Evolutionary conservation across 2,888 invertebrate species (phyloP).

Genomic region (Ferdinandea cuprea): DNA sequence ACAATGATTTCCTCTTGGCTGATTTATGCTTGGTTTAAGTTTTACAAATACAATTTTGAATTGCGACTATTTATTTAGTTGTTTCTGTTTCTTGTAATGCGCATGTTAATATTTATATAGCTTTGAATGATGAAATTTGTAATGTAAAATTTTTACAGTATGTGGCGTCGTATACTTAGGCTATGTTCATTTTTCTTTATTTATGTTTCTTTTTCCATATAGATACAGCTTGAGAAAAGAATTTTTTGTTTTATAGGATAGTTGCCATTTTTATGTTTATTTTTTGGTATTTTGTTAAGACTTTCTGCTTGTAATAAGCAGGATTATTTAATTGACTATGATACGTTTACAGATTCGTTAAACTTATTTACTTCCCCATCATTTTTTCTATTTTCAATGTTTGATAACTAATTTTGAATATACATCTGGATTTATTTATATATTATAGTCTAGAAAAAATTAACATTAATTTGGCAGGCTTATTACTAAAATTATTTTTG

Average conservation of each 20-base stretch:
- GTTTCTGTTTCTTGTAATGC: conserved; percentile 25
- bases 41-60: conserved; percentile 7
- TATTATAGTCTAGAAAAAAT: conserved; percentile 20
- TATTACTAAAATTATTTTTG: conserved; percentile 47
- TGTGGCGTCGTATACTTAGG: conserved; percentile 59
- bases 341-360: conserved; percentile 22
- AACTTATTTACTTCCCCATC: conserved; percentile 1
- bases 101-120: conserved; percentile 14
- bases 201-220: not conserved
- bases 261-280: conserved; percentile 5
- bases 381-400: not conserved
- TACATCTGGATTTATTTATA: conserved; percentile 15
- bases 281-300: conserved; percentile 3
- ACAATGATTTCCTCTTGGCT: conserved; percentile 27
- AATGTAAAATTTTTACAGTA: conserved; percentile 40
- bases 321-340: conserved; percentile 66
- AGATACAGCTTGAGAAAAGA: conserved; percentile 8
- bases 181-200: conserved; percentile 30
- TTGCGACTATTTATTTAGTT: conserved; percentile 14
- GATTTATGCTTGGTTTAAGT: conserved; percentile 11
- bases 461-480: conserved; percentile 68
- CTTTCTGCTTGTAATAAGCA: conserved; percentile 30
- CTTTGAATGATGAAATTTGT: conserved; percentile 38
- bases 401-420: conserved; percentile 9
- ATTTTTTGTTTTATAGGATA: conserved; percentile 16